A percentile compares a stretch with the other conserved stretches of the same genome.
Evolutionary conservation across 2,113 vertebrate genomes (phyloP).

Genomic region (Cyrtonyx montezumae): DNA sequence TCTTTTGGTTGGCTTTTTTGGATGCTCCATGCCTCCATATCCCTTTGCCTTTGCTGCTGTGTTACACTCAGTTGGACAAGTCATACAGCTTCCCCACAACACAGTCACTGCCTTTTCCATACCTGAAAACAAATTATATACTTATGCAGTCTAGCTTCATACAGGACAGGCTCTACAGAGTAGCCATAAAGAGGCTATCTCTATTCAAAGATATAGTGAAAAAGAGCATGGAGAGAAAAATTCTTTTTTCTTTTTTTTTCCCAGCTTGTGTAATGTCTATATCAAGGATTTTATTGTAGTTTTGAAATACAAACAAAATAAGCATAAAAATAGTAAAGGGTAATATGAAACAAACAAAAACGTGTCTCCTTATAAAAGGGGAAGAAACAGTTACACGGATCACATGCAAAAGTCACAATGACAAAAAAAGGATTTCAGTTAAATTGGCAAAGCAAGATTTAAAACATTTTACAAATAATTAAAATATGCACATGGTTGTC

Average conservation of each 20-base stretch:
- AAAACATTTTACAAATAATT: constrained; percentile 1
- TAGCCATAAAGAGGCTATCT: neutral
- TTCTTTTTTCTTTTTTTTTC: neutral
- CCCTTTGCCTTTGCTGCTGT: neutral
- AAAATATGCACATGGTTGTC: neutral
- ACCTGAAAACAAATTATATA: neutral
- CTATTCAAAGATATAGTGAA: neutral
- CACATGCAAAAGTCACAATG: neutral
- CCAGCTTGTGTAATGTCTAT: neutral
- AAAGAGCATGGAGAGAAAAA: neutral
- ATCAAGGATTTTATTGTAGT: neutral
- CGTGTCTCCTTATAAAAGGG: neutral
- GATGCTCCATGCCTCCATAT: neutral
- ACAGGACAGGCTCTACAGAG: neutral
- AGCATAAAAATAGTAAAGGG: neutral
- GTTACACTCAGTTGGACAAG: neutral
- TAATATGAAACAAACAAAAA: neutral
- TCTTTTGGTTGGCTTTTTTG: neutral
- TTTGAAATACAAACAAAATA: neutral
- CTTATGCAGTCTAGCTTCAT: neutral
- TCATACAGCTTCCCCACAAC: neutral
- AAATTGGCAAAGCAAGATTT: neutral
- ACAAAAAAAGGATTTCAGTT: neutral
- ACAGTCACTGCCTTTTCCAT: neutral
- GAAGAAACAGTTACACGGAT: neutral